A percentile compares a stretch with the other conserved stretches of the same genome.
These are phyloP conservation scores for Bombus pyrosoma DNA, from an alignment of 1,140 invertebrate genomes.

Conservation along the genomic window DNA sequence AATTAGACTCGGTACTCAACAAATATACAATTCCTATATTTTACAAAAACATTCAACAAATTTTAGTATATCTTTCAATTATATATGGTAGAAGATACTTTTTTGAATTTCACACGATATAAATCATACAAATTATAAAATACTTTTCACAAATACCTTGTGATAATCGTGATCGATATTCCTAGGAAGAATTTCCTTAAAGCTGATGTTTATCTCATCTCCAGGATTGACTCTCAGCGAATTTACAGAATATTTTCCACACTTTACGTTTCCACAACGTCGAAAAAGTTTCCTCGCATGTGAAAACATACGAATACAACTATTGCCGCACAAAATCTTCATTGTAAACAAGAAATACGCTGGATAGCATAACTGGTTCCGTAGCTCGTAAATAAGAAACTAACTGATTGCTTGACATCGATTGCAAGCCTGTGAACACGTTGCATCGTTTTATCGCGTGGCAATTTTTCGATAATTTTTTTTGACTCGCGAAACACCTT, in stretches of 20 bases:
- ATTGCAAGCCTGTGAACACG: not conserved
- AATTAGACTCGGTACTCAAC: not conserved
- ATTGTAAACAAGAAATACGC: not conserved
- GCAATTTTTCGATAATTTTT: conserved; percentile 2
- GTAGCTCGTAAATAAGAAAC: not conserved
- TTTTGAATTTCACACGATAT: not conserved
- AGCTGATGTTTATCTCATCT: not conserved
- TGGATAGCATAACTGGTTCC: not conserved
- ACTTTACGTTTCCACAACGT: not conserved
- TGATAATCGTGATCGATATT: not conserved
- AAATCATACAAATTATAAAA: not conserved
- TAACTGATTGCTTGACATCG: not conserved
- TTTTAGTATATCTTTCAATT: not conserved
- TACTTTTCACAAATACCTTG: not conserved
- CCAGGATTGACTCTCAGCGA: not conserved
- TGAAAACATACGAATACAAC: not conserved
- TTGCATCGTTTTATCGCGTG: not conserved
- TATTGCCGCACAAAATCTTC: not conserved
- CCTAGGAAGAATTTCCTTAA: not conserved
- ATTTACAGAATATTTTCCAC: not conserved
- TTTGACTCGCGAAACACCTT: not conserved
- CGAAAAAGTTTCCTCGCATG: not conserved
- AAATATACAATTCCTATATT: not conserved
- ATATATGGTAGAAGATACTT: not conserved
- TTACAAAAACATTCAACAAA: not conserved